Conservation (phyloP, 2,888 invertebrate genomes). For the Pachydiplax longipennis region DNA sequence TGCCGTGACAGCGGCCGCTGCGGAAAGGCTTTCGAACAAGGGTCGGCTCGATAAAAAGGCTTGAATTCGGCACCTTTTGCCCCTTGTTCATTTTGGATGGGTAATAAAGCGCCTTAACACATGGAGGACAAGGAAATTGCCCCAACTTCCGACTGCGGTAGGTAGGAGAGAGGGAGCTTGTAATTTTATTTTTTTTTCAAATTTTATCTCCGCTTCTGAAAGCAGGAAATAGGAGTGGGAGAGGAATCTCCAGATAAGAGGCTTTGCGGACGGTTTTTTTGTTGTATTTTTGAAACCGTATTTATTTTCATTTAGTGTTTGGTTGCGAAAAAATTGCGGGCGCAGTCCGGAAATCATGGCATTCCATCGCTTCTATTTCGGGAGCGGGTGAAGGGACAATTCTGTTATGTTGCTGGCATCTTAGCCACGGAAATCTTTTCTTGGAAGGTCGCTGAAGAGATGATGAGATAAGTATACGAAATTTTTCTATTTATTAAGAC, state of each 20-base stretch:
- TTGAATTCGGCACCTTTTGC: slow-evolving; percentile 1
- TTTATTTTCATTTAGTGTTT: neutral
- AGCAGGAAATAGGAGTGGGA: neutral
- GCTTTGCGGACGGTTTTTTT: neutral
- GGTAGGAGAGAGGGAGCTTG: slow-evolving; percentile 3
- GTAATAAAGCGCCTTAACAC: slow-evolving; percentile 19
- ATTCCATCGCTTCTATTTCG: no score
- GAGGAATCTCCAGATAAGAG: neutral
- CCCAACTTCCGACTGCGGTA: slow-evolving; percentile 31
- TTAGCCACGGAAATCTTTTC: no score
- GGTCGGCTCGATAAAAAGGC: slow-evolving; percentile 30
- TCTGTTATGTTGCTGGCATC: no score
- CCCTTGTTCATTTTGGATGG: neutral
- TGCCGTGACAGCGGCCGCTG: no score
- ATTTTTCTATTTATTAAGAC: no score
- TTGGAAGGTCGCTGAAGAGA: no score
- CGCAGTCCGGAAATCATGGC: no score
- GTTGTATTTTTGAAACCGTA: neutral
- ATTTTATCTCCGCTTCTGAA: neutral
- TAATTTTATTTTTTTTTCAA: neutral
- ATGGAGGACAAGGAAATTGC: neutral
- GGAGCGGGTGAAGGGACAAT: no score
- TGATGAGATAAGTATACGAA: no score
- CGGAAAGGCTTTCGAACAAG: neutral
- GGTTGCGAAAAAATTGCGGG: neutral